Evolutionary conservation across 2,888 invertebrate genomes (phyloP), one percentile per base, ranked within the genome.

Genomic region (Drosophila recens): DNA sequence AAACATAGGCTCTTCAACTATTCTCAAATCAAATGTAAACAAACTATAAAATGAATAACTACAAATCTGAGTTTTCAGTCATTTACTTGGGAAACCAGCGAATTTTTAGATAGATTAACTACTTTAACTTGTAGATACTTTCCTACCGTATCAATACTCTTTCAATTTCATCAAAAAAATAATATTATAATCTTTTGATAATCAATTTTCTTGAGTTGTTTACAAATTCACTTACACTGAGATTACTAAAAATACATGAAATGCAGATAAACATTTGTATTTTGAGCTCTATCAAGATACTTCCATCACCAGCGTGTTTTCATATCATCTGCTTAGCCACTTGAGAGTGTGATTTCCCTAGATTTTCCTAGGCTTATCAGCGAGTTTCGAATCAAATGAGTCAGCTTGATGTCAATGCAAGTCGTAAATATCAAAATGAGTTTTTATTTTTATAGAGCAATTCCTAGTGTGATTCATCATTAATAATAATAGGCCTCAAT

Each of bases 381-480:
- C n/a, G n/a, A n/a, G 23, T 34, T 43, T 15, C 2, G 4, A 3
- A 3, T 9, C 1, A 20, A 8, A 42, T 75, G 75, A 79, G 51
- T 79, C 75, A 79, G 9, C 17, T 34, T 8, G 10, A 15, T 13
- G 8, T 4, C 15, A 36, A 15, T 40, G n/a, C 53, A 49, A 13
- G 11, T 72, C 13, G 30, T 57, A 53, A 65, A 64, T 52, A 6
- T 30, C 15, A 17, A 38, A 8, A 40, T 23, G 9, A 34, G 9
- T 34, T 36, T 36, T 8, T 54, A 45, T 34, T 36, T 36, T 8
- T 54, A 45, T 63, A 45, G 52, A 33, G 6, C 34, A 53, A 48
- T 57, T 48, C 15, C 3, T 3, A 13, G 1, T 0, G 17, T 79
- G 80, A 79, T n/a, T 75, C 75, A 75, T 49, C 40, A 10, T 11